These are phyloP conservation scores for Drosophila tripunctata DNA, from an alignment of 2,888 invertebrate species.

Conservation along the genomic window DNA sequence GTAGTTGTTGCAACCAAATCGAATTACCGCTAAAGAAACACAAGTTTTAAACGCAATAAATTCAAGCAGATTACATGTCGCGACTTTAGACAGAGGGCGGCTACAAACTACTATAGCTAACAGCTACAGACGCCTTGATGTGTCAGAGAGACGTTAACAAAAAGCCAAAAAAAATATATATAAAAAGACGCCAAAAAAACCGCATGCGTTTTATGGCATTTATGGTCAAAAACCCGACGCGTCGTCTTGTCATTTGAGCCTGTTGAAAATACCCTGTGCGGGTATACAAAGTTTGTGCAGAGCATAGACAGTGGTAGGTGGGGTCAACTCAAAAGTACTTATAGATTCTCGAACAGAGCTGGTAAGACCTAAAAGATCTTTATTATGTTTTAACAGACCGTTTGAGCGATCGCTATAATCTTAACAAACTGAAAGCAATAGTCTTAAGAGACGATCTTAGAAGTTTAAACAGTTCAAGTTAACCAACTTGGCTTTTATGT, in stretches of 20 bases:
- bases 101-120: slow-evolving; percentile 17
- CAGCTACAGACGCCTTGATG: slow-evolving; percentile 66
- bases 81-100: slow-evolving; percentile 22
- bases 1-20: slow-evolving; percentile 47
- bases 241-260: slow-evolving; percentile 25
- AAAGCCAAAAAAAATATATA: not conserved
- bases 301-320: too few relatives aligned
- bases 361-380: too few relatives aligned
- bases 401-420: too few relatives aligned
- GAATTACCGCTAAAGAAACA: slow-evolving; percentile 61
- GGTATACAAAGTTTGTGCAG: not conserved
- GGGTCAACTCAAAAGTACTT: too few relatives aligned
- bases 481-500: too few relatives aligned
- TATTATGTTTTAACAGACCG: too few relatives aligned
- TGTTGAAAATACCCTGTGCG: not conserved
- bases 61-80: slow-evolving; percentile 70
- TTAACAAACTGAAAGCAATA: too few relatives aligned
- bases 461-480: too few relatives aligned
- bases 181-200: slow-evolving; percentile 41
- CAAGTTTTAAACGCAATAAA: slow-evolving; percentile 63
- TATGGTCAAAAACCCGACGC: slow-evolving; percentile 47
- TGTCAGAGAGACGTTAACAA: slow-evolving; percentile 56
- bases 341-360: too few relatives aligned
- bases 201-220: slow-evolving; percentile 50
- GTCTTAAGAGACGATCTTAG: too few relatives aligned